phyloP scores from a whole-genome alignment of 2,888 invertebrate species.

The Nomada ferruginata region DNA sequence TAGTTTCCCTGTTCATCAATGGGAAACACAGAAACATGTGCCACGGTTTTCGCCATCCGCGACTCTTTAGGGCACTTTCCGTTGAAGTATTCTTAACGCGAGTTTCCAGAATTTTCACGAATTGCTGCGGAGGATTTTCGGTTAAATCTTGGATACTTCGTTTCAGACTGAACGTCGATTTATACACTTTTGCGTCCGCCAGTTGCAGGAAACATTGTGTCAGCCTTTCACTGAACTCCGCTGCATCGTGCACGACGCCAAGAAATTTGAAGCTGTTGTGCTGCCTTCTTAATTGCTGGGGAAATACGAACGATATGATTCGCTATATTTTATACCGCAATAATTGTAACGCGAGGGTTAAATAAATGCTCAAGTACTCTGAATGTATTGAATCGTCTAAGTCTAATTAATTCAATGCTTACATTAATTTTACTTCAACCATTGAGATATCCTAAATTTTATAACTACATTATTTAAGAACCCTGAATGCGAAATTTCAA shows the following conservation, averaged over 20 bases:
- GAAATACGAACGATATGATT: neutral
- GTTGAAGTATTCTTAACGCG: slow-evolving; percentile 41
- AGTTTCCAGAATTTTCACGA: slow-evolving; percentile 27
- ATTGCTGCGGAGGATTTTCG: slow-evolving; percentile 39
- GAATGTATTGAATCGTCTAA: no score
- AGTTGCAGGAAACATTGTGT: slow-evolving; percentile 41
- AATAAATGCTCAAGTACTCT: no score
- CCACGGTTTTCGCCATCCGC: slow-evolving; percentile 29
- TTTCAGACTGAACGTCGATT: slow-evolving; percentile 39
- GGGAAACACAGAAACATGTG: slow-evolving; percentile 62
- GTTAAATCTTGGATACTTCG: slow-evolving; percentile 49
- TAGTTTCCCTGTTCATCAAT: slow-evolving; percentile 1
- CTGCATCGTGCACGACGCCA: slow-evolving; percentile 33
- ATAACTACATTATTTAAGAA: no score
- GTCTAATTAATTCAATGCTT: no score
- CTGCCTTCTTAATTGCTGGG: slow-evolving; percentile 12
- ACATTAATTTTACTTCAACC: no score
- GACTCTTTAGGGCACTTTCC: neutral
- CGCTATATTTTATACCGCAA: no score
- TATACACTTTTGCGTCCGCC: neutral
- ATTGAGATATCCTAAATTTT: no score
- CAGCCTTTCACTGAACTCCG: slow-evolving; percentile 43
- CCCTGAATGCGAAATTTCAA: no score
- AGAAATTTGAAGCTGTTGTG: slow-evolving; percentile 38
- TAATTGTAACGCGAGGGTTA: neutral